phyloP scores from a whole-genome alignment of 2,888 invertebrate species.

The Ennomos erosarius region DNA sequence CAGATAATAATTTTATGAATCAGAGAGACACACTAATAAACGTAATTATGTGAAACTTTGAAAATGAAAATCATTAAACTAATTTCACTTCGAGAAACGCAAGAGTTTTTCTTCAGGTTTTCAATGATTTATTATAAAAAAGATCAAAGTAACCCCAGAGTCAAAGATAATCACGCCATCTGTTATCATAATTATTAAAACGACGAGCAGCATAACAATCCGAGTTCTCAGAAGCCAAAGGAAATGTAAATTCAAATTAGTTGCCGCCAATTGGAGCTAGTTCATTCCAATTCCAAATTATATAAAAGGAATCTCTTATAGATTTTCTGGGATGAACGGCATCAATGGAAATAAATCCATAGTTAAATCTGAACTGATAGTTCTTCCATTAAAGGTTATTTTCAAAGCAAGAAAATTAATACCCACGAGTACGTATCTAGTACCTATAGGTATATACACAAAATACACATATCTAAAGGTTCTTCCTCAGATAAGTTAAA shows the following conservation, averaged over 20 bases:
- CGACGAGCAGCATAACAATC: slow-evolving; percentile 11
- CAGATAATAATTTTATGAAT: too few species aligned
- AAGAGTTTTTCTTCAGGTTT: too few species aligned
- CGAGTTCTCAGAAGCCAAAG: slow-evolving; percentile 25
- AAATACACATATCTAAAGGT: slow-evolving; percentile 1
- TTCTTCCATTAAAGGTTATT: neutral
- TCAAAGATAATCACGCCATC: slow-evolving; percentile 16
- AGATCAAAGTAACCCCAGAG: neutral
- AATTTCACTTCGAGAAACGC: too few species aligned
- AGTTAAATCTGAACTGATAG: neutral
- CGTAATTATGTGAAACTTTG: too few species aligned
- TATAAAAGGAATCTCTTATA: slow-evolving; percentile 15
- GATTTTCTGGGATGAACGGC: slow-evolving; percentile 8
- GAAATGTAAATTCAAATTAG: slow-evolving; percentile 33
- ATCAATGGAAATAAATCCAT: slow-evolving; percentile 8
- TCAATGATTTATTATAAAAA: too few species aligned
- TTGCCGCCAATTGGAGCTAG: slow-evolving; percentile 23
- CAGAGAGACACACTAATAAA: too few species aligned
- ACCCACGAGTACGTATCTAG: too few species aligned
- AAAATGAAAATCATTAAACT: neutral
- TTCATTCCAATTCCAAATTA: slow-evolving; percentile 16
- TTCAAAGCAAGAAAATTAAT: too few species aligned
- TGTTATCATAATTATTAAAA: slow-evolving; percentile 20
- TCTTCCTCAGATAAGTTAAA: slow-evolving; percentile 7
- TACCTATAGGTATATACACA: too few species aligned